Evolutionary conservation across 2,113 vertebrate species (phyloP), one percentile per base, ranked within the genome.

Genomic region (Protobothrops flavoviridis): DNA sequence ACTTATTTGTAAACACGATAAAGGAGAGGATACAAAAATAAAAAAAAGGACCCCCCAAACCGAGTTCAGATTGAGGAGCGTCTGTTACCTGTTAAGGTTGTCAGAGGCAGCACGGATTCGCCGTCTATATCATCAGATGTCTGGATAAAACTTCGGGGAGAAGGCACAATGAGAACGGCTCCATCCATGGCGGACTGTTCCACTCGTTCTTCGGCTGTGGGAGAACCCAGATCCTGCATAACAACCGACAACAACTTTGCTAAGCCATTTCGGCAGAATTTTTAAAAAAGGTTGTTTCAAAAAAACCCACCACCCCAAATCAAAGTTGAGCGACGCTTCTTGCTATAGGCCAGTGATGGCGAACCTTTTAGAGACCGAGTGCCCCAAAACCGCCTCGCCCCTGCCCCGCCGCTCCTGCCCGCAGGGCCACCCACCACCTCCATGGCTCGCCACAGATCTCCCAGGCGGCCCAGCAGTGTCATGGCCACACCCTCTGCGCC

Each of bases 101-200:
- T 98, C 90, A 99, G 96, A 89, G 98, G 98, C 95, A 99, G 96
- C 94, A 98, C 98, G 12, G 98, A 98, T 94, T 98, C 98, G 0
- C 96, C 97, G 53, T 98, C 97, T 92, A 98, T 98, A 93, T 98
- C 98, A 97, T 99, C 98, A 0, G 98, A 95, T 91, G 98, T 95
- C 89, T 98, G 99, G 97, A 99, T 99, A 97, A 99, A 99, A 95
- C 98, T 98, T 96, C 98, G 98, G 59, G 99, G 98, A 92, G 99
- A 98, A 93, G 99, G 98, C 95, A 99, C 99, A 23, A 99, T 99
- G 90, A 99, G 98, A 94, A 99, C 98, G 0, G 98, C 94, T 94
- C 98, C 98, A 87, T 98, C 98, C 64, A 99, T 98, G 92, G 97
- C 94, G 94, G 98, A 97, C 95, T 98, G 98, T 96, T 97, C 98